phyloP scores from a whole-genome alignment of 1,140 invertebrate species.

The Diuraphis noxia region DNA sequence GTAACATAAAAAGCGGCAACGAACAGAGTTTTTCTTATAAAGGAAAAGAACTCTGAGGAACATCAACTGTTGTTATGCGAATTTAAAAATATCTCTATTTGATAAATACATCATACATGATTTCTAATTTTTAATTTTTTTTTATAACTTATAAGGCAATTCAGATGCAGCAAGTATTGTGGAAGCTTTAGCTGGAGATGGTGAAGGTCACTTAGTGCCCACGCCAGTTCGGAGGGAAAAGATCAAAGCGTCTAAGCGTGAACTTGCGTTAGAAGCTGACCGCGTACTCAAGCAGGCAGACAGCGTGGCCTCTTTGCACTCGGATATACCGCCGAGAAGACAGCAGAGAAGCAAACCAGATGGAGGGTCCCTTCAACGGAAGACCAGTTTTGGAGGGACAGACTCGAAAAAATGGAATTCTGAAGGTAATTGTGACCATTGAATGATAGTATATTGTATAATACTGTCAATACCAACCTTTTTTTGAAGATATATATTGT shows the following conservation, averaged over 20 bases:
- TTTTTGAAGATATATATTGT: neutral
- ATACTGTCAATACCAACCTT: neutral
- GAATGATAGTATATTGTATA: neutral
- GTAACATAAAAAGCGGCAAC: neutral
- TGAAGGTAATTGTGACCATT: neutral
- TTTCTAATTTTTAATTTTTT: neutral
- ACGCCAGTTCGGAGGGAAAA: constrained; percentile 69
- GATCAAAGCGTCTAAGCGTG: constrained; percentile 67
- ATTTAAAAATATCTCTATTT: neutral
- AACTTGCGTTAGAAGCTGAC: constrained; percentile 72
- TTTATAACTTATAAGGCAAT: constrained; percentile 58
- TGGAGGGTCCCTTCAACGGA: neutral
- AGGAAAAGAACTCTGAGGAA: neutral
- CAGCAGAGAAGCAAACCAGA: constrained; percentile 24
- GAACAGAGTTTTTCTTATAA: neutral
- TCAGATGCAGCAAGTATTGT: constrained; percentile 60
- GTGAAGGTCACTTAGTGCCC: constrained; percentile 62
- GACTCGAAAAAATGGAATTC: constrained; percentile 44
- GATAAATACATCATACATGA: neutral
- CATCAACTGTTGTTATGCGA: neutral
- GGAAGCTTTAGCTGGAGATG: constrained; percentile 61
- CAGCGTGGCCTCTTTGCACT: constrained; percentile 66
- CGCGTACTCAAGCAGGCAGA: constrained; percentile 69
- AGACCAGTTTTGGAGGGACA: constrained; percentile 33
- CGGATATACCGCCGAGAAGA: constrained; percentile 54